Conservation (phyloP, 2,113 vertebrate genomes). For the Pardalotus punctatus region DNA sequence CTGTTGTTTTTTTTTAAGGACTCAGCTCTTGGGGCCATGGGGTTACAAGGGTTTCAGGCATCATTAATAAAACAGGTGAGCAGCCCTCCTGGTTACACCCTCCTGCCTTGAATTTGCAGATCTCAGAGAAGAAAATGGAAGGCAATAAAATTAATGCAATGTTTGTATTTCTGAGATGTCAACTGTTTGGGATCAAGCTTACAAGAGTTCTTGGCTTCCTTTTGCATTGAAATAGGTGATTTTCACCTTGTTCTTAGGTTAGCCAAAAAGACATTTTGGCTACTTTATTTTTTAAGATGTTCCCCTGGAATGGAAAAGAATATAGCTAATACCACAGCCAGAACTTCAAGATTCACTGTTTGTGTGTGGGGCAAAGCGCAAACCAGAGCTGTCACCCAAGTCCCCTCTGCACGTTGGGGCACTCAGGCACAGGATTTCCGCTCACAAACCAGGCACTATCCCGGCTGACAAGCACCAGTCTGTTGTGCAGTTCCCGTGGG, state of each 20-base stretch:
- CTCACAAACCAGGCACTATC: rapidly evolving
- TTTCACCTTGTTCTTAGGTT: not conserved
- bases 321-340: not conserved
- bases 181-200: not conserved
- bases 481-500: rapidly evolving
- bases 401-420: rapidly evolving
- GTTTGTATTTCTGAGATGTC: not conserved
- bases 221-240: not conserved
- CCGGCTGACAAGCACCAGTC: not conserved
- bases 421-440: not conserved
- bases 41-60: not conserved
- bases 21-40: not conserved
- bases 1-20: not conserved
- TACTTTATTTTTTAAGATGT: not conserved
- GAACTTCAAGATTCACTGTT: not conserved
- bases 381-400: not conserved
- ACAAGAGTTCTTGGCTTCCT: not conserved
- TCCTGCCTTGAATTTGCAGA: not conserved
- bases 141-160: not conserved
- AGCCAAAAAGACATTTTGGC: not conserved
- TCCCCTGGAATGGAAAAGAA: not conserved
- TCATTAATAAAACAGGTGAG: not conserved
- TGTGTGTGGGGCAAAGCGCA: rapidly evolving
- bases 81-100: not conserved
- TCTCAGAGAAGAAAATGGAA: not conserved